Evolutionary conservation across 1,140 invertebrate species (phyloP), one percentile per base, ranked within the genome.

Genomic region (Hycleus phaleratus): DNA sequence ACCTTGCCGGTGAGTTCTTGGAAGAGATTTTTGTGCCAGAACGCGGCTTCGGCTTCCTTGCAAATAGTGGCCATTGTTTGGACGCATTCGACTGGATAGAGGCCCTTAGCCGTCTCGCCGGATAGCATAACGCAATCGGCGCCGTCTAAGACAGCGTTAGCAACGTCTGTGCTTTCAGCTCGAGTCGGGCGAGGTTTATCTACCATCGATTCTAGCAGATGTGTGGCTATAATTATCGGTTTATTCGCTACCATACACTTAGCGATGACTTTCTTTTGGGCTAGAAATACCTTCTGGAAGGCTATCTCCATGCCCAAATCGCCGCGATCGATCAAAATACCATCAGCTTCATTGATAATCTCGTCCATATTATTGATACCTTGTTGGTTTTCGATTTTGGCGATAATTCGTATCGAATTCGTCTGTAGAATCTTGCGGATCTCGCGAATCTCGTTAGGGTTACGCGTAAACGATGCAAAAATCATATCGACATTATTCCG

Each of bases 161-260:
- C 96, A 0, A 98, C 95, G 77, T 99, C 96, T 1, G 93, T 95
- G 7, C 89, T 88, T 78, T 99, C 96, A 38, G 96, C 95, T 65
- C 95, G 81, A 0, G 96, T 99, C 9, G 96, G 91, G 24, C 95
- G 81, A 5, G 95, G 95, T 72, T 98, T 98, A 77, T 93, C 95
- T 0, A 96, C 85, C 96, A 99, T 99, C 1, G 93, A 96, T 70
- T 99, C 96, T 63, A 99, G 74, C 95, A 99, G 98, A 74, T 98
- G 95, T 7, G 95, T 98, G 0, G 95, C 95, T 75, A 94, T 97
- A 66, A 98, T 97, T 0, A 97, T 93, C 0, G 95, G 93, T 71
- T 98, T 98, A 40, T 95, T 95, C 10, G 83, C 83, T 73, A 88
- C 88, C 74, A 94, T 95, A 72, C 93, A 95, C 55, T 53, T 60